A percentile compares a stretch with the other conserved stretches of the same genome.
Conservation (phyloP, 2,797 vertebrate genomes). For the Valencia hispanica region DNA sequence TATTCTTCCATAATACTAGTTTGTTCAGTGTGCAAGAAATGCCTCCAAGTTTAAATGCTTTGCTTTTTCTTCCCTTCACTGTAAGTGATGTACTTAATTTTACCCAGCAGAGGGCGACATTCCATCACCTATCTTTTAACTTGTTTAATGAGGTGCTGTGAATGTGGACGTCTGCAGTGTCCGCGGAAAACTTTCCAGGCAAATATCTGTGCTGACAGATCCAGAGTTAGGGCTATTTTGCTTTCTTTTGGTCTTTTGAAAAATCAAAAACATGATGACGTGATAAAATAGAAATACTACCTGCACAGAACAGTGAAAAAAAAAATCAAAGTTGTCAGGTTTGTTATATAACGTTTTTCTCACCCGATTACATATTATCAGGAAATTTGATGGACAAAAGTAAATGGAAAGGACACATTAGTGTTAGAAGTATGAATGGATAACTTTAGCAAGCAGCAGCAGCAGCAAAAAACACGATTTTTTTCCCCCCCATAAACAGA, state of each 20-base stretch:
- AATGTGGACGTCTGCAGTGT: conserved; percentile 17
- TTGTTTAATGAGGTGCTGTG: background rate
- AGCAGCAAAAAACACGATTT: background rate
- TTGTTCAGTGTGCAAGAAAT: background rate
- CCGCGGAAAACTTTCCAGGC: background rate
- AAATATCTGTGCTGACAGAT: background rate
- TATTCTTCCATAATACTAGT: no score
- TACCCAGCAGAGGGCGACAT: conserved; percentile 65
- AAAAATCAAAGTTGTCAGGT: background rate
- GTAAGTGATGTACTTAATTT: background rate
- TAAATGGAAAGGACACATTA: background rate
- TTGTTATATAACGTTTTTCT: background rate
- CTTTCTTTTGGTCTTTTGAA: background rate
- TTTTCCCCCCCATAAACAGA: background rate
- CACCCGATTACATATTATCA: background rate
- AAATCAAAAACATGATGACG: background rate
- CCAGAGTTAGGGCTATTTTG: no score
- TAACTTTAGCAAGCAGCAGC: background rate
- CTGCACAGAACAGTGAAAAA: background rate
- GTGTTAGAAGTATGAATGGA: background rate
- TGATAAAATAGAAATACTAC: background rate
- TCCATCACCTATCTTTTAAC: conserved; percentile 9
- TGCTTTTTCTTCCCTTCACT: background rate
- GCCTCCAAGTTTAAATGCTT: background rate
- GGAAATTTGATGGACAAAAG: background rate